These are phyloP conservation scores for Agapornis canus DNA, from an alignment of 2,797 vertebrate species.

Conservation along the genomic window DNA sequence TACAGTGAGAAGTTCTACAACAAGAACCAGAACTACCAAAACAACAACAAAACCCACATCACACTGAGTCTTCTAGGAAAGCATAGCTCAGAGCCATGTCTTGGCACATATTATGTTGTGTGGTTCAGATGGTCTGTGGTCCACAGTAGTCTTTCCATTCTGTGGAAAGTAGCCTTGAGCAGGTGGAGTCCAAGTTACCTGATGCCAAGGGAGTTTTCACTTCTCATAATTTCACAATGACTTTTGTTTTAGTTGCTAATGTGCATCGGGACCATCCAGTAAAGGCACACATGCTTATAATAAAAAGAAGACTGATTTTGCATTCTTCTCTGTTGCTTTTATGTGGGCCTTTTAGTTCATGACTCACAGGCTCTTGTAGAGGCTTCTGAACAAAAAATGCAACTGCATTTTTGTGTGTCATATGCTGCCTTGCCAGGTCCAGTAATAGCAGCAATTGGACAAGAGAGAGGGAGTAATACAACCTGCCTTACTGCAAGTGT, in stretches of 20 bases:
- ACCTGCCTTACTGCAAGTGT: conserved; percentile 9
- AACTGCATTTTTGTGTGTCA: conserved; percentile 48
- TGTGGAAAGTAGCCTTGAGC: not conserved
- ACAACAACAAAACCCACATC: not conserved
- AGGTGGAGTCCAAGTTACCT: not conserved
- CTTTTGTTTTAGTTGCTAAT: not conserved
- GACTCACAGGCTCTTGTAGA: conserved; percentile 13
- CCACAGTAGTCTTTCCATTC: not conserved
- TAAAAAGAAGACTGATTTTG: conserved; percentile 48
- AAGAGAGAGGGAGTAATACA: conserved; percentile 9
- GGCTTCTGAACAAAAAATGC: conserved; percentile 5
- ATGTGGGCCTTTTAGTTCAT: conserved; percentile 50
- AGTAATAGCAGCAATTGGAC: conserved; percentile 39
- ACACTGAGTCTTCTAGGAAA: not conserved
- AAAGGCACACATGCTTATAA: conserved; percentile 28
- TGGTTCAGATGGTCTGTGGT: not conserved
- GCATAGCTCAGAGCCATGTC: not conserved
- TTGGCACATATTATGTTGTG: rapidly evolving
- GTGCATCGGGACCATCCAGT: not conserved
- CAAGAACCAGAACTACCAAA: not conserved
- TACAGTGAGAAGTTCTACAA: not conserved
- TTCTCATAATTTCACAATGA: not conserved
- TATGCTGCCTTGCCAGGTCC: conserved; percentile 30
- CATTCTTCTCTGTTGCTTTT: conserved; percentile 58
- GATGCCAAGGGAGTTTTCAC: not conserved